Evolutionary conservation across 2,113 vertebrate species (phyloP).

Genomic region (Equus quagga): DNA sequence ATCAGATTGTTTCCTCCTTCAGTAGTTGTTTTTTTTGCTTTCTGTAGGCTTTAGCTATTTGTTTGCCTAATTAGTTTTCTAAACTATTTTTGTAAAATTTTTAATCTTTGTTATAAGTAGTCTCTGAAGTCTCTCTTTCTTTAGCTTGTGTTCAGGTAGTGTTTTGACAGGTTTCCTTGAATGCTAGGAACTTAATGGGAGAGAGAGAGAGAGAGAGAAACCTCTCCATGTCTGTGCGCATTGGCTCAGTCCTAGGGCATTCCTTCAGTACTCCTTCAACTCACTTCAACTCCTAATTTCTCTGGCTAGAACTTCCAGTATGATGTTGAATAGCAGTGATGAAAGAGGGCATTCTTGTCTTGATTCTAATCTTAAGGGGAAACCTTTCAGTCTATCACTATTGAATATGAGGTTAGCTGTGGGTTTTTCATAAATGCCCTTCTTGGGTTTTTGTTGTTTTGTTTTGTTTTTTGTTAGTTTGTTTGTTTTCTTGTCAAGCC

Average conservation of each 20-base stretch:
- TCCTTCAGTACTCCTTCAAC: neutral
- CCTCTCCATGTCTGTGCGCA: neutral
- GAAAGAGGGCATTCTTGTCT: neutral
- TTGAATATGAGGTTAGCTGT: neutral
- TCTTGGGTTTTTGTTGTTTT: neutral
- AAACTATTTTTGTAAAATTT: neutral
- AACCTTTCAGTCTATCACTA: neutral
- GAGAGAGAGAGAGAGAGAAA: neutral
- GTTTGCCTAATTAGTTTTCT: neutral
- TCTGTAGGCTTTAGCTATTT: neutral
- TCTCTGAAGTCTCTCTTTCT: neutral
- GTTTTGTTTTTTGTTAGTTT: neutral
- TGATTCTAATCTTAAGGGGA: neutral
- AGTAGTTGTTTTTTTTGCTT: neutral
- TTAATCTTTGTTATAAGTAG: neutral
- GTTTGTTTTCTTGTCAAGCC: neutral
- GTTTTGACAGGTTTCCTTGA: neutral
- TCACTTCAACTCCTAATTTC: neutral
- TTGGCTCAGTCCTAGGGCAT: neutral
- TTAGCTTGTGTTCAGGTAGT: neutral
- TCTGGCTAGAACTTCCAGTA: neutral
- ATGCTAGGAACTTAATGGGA: neutral
- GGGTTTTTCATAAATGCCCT: neutral
- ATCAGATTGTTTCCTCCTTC: neutral
- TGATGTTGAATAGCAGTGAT: neutral